A percentile compares a stretch with the other conserved stretches of the same genome.
Evolutionary conservation across 2,797 vertebrate species (phyloP).

Genomic region (Pipistrellus nathusii): DNA sequence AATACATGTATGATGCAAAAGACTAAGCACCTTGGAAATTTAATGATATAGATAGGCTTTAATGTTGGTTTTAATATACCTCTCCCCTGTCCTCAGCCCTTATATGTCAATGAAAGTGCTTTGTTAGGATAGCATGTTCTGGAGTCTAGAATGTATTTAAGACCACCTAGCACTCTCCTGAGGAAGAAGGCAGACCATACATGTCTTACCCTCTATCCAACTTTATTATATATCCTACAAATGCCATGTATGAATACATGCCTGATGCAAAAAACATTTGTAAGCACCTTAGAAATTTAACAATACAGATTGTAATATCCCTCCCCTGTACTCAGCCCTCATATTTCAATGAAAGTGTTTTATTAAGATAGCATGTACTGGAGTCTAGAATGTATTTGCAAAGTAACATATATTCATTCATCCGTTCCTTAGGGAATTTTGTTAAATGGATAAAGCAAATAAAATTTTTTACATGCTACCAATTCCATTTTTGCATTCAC

Average conservation of each 20-base stretch:
- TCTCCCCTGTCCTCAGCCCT: no score
- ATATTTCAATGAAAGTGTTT: background rate
- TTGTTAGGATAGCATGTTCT: no score
- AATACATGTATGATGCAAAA: no score
- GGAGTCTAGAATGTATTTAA: no score
- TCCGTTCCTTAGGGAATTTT: background rate
- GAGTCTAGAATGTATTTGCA: no score
- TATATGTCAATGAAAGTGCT: no score
- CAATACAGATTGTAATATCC: background rate
- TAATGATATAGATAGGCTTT: no score
- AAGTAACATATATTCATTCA: background rate
- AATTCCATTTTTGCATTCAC: background rate
- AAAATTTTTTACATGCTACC: background rate
- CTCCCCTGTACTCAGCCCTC: background rate
- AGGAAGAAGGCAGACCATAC: background rate
- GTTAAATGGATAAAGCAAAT: no score
- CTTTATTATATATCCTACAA: background rate
- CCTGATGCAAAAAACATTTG: background rate
- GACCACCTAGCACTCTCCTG: background rate
- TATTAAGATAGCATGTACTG: no score
- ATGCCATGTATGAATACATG: background rate
- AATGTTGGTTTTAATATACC: no score
- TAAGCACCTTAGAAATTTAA: background rate
- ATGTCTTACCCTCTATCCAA: background rate
- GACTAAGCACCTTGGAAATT: no score